Conservation (phyloP, 2,888 invertebrate species). For the Aphidius colemani region DNA sequence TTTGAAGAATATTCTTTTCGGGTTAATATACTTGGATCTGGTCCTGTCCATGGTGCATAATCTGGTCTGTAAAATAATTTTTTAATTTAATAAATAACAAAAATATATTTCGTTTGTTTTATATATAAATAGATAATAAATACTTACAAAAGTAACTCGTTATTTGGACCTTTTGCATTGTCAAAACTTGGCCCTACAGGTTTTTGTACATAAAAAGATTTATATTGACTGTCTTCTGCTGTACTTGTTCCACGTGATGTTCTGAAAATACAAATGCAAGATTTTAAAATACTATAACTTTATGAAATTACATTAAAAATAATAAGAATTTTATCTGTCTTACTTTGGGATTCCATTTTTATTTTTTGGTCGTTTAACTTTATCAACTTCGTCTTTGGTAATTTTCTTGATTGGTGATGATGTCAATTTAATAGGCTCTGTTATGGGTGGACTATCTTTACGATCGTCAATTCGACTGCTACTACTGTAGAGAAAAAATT, state of each 20-base stretch:
- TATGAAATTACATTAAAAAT: too few relatives aligned
- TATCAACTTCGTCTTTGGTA: constrained; percentile 48
- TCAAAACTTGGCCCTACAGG: constrained; percentile 73
- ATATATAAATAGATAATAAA: constrained; percentile 20
- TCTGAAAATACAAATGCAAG: constrained; percentile 54
- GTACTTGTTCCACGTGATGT: constrained; percentile 61
- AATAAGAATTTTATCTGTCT: constrained; percentile 33
- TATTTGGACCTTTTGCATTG: constrained; percentile 79
- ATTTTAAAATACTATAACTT: constrained; percentile 50
- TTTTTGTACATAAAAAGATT: constrained; percentile 65
- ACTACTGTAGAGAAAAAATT: constrained; percentile 25
- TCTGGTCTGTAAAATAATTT: constrained; percentile 67
- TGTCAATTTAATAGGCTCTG: constrained; percentile 55
- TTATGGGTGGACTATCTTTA: constrained; percentile 54
- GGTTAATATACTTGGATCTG: constrained; percentile 68
- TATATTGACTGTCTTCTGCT: constrained; percentile 64
- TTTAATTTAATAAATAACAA: not conserved
- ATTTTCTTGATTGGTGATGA: constrained; percentile 55
- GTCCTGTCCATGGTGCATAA: constrained; percentile 84
- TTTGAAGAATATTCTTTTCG: constrained; percentile 42
- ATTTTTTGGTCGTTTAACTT: constrained; percentile 57
- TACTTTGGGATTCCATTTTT: constrained; percentile 60
- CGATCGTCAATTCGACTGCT: constrained; percentile 54
- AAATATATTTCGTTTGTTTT: constrained; percentile 3
- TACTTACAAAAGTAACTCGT: constrained; percentile 77